phyloP scores from a whole-genome alignment of 2,888 invertebrate species.

The Drosophila infuscata region DNA sequence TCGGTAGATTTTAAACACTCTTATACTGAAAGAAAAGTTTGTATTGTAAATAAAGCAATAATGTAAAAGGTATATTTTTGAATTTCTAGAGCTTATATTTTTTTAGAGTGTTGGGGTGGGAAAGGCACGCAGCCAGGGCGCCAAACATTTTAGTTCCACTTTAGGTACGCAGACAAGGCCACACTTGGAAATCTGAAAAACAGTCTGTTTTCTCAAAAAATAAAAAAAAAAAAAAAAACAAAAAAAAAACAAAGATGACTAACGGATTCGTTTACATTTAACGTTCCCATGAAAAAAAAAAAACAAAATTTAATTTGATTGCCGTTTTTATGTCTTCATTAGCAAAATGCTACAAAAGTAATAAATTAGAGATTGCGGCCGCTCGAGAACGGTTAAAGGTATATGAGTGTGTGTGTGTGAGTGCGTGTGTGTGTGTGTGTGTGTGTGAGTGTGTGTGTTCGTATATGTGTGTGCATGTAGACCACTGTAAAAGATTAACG shows the following conservation, averaged over 20 bases:
- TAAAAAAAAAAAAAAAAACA: not conserved
- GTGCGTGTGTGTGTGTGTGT: not conserved
- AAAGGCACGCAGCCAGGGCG: constrained; percentile 48
- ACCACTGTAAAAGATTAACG: constrained; percentile 63
- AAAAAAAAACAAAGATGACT: constrained; percentile 40
- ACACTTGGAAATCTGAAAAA: constrained; percentile 12
- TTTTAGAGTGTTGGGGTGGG: not conserved
- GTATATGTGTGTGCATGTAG: not conserved
- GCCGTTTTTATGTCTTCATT: constrained; percentile 82
- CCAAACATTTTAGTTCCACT: constrained; percentile 72
- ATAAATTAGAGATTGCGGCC: constrained; percentile 73
- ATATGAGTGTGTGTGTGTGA: not conserved
- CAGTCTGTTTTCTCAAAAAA: not conserved
- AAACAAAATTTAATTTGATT: constrained; percentile 77
- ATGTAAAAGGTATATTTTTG: not conserved
- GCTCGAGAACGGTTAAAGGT: constrained; percentile 10
- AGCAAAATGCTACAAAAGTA: constrained; percentile 74
- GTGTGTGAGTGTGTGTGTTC: not conserved
- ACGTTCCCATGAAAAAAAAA: constrained; percentile 75
- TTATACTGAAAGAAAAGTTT: not conserved
- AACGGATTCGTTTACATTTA: constrained; percentile 69
- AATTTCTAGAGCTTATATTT: not conserved
- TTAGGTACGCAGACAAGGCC: constrained; percentile 58
- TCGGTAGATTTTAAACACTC: not conserved
- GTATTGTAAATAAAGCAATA: not conserved